Evolutionary conservation across 1,140 invertebrate genomes (phyloP).

Genomic region (Piezodorus guildinii): DNA sequence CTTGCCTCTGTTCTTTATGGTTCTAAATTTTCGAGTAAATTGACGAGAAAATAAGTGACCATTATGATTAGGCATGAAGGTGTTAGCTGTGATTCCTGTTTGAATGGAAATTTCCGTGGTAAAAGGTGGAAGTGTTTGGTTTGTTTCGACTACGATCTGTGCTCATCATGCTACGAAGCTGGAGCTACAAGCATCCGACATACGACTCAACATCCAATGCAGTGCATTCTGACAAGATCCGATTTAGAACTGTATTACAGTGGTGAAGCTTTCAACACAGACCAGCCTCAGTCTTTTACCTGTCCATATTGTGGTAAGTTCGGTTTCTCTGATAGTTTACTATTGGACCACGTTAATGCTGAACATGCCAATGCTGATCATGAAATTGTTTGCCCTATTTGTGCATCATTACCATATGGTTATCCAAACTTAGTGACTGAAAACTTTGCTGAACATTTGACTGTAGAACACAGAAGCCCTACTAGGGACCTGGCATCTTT

Average conservation of each 20-base stretch:
- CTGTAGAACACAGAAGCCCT: background rate
- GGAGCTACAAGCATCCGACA: conserved; percentile 84
- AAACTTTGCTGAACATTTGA: conserved; percentile 5
- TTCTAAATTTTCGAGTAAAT: too few species aligned
- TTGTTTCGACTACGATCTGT: conserved; percentile 96
- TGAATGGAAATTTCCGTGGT: conserved; percentile 92
- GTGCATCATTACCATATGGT: background rate
- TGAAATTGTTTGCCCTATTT: conserved; percentile 17
- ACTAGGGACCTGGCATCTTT: conserved; percentile 5
- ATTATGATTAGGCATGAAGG: conserved; percentile 37
- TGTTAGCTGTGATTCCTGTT: conserved; percentile 97
- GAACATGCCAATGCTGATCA: conserved; percentile 38
- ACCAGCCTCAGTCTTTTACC: conserved; percentile 86
- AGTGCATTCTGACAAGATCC: conserved; percentile 92
- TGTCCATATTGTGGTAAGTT: conserved; percentile 91
- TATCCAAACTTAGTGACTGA: background rate
- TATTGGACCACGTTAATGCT: conserved; percentile 61
- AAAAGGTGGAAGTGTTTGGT: conserved; percentile 95
- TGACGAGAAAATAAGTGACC: too few species aligned
- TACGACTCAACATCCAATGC: conserved; percentile 91
- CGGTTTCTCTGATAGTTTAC: conserved; percentile 80
- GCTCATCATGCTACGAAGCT: conserved; percentile 86
- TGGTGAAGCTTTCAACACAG: conserved; percentile 68
- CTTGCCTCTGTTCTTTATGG: too few species aligned
- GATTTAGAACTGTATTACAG: conserved; percentile 92